Evolutionary conservation across 1,140 invertebrate genomes (phyloP).

Genomic region (Andricus grossulariae): DNA sequence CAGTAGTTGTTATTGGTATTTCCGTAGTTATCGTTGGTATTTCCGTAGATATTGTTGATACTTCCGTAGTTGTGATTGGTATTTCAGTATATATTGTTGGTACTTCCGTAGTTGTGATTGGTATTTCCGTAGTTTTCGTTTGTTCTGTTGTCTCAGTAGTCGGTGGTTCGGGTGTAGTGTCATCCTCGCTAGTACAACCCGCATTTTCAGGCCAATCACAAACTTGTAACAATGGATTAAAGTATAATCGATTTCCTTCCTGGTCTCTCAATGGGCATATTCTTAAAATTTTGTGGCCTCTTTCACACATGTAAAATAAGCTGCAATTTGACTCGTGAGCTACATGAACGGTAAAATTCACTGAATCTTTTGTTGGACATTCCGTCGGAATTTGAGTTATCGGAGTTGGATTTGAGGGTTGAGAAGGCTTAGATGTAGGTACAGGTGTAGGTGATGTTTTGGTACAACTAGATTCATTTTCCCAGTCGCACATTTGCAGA

Average conservation of each 20-base stretch:
- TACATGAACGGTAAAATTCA: conserved; percentile 57
- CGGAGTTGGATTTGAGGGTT: background rate
- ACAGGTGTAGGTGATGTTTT: background rate
- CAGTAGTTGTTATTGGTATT: too few relatives aligned
- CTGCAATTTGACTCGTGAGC: conserved; percentile 63
- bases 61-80: too few relatives aligned
- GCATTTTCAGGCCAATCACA: conserved; percentile 65
- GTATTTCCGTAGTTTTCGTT: background rate
- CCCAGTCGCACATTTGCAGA: conserved; percentile 60
- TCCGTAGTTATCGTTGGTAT: too few relatives aligned
- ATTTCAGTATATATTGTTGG: too few relatives aligned
- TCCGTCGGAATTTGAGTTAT: background rate
- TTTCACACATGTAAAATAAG: conserved; percentile 76
- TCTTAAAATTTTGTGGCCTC: conserved; percentile 72
- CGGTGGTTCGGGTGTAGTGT: conserved; percentile 11
- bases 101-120: background rate
- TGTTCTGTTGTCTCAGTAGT: background rate
- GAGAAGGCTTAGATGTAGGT: background rate
- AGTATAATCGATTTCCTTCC: conserved; percentile 63
- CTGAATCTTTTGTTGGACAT: conserved; percentile 32
- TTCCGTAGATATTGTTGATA: too few relatives aligned
- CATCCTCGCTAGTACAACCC: conserved; percentile 40
- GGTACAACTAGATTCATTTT: conserved; percentile 32
- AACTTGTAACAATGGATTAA: conserved; percentile 73
- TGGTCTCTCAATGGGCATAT: conserved; percentile 64